These are phyloP conservation scores for Synanthedon vespiformis DNA, from an alignment of 2,888 invertebrate species.

Conservation along the genomic window DNA sequence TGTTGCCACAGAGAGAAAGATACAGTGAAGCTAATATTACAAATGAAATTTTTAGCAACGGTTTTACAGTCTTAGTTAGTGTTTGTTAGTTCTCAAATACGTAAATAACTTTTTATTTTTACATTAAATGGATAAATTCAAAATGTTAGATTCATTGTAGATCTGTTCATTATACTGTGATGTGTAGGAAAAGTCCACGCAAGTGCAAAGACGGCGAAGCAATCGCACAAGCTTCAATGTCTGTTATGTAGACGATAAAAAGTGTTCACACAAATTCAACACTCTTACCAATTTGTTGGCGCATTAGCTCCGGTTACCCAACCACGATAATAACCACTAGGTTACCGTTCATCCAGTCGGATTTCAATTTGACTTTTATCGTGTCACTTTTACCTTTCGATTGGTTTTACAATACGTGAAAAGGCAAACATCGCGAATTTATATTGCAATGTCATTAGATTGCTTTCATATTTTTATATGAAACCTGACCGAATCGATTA, in stretches of 20 bases:
- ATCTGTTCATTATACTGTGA: not conserved
- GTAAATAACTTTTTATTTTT: too few relatives aligned
- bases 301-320: conserved; percentile 32
- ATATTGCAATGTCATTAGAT: not conserved
- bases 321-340: conserved; percentile 27
- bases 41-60: too few relatives aligned
- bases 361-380: conserved; percentile 20
- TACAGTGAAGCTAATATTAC: too few relatives aligned
- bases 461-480: not conserved
- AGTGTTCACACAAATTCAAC: conserved; percentile 25
- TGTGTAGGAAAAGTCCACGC: not conserved
- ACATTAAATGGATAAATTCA: not conserved
- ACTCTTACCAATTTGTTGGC: conserved; percentile 44
- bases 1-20: too few relatives aligned
- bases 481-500: too few relatives aligned
- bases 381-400: conserved; percentile 30
- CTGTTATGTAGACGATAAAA: conserved; percentile 27
- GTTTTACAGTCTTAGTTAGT: too few relatives aligned
- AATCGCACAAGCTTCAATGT: conserved; percentile 12
- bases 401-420: conserved; percentile 8
- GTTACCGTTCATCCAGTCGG: conserved; percentile 27
- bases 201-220: conserved; percentile 12
- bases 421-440: not conserved
- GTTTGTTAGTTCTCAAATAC: too few relatives aligned
- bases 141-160: not conserved